phyloP scores from a whole-genome alignment of 2,888 invertebrate species.

The Pteria penguin region DNA sequence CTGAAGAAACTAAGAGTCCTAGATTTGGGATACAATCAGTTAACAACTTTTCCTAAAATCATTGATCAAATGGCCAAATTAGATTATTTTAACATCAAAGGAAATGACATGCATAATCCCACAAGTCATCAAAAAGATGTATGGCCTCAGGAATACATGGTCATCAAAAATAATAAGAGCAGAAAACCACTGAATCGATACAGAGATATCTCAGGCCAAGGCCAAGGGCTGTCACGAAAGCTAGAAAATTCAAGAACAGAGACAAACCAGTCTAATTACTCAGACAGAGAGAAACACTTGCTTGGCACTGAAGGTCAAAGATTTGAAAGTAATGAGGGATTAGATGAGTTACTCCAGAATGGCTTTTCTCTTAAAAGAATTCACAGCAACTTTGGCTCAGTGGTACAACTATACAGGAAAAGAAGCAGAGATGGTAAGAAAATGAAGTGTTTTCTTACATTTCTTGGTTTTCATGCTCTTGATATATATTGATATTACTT shows the following conservation, averaged over 20 bases:
- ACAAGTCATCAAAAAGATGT: not conserved
- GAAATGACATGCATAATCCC: constrained; percentile 63
- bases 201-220: not conserved
- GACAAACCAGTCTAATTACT: not conserved
- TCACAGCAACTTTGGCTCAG: constrained; percentile 43
- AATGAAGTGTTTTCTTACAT: no score
- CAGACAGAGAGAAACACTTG: not conserved
- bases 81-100: constrained; percentile 74
- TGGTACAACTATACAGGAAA: constrained; percentile 14
- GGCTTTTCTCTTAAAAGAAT: constrained; percentile 55
- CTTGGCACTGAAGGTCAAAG: not conserved
- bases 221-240: no score
- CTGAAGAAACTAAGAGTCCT: constrained; percentile 70
- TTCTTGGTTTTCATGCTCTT: no score
- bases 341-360: constrained; percentile 58
- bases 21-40: constrained; percentile 74
- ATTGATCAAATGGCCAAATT: constrained; percentile 72
- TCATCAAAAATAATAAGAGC: not conserved
- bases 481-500: no score
- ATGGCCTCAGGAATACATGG: constrained; percentile 11
- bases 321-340: constrained; percentile 31
- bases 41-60: constrained; percentile 70
- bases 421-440: not conserved
- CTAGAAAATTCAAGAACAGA: not conserved
- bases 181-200: not conserved